phyloP scores from a whole-genome alignment of 2,113 vertebrate genomes.

The Syrmaticus mikado region DNA sequence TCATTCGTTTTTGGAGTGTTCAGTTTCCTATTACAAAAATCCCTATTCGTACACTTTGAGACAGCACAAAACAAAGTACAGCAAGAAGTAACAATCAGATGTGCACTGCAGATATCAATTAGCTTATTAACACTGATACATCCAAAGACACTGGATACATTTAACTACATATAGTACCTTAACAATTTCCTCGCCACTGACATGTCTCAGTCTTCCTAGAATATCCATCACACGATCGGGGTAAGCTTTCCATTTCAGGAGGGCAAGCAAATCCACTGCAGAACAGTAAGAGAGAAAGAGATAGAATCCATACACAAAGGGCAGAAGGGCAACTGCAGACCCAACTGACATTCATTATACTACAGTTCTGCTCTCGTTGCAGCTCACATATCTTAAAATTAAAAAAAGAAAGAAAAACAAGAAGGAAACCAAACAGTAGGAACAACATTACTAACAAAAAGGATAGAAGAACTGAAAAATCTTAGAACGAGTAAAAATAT shows the following conservation, averaged over 20 bases:
- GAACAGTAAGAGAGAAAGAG: conserved; percentile 47
- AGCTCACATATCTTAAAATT: neutral
- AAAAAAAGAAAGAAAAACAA: neutral
- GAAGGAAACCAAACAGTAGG: neutral
- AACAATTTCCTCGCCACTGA: conserved; percentile 94
- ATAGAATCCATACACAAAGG: neutral
- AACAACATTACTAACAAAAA: neutral
- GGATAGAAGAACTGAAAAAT: neutral
- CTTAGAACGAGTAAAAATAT: neutral
- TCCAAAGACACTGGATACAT: neutral
- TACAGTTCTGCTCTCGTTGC: neutral
- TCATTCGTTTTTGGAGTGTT: neutral
- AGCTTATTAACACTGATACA: neutral
- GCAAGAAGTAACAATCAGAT: neutral
- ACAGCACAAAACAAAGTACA: neutral
- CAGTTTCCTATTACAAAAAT: neutral
- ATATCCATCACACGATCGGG: conserved; percentile 94
- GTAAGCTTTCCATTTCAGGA: conserved; percentile 96
- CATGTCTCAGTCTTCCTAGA: conserved; percentile 90
- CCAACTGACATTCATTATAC: neutral
- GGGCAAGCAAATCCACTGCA: conserved; percentile 91
- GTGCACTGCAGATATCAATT: neutral
- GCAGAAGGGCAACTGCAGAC: neutral
- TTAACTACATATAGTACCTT: conserved; percentile 80
- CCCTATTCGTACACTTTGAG: neutral